Percentiles rank a stretch among this genome's conserved stretches.
Evolutionary conservation across 2,888 invertebrate species (phyloP).

Genomic region (Synergus japonicus): DNA sequence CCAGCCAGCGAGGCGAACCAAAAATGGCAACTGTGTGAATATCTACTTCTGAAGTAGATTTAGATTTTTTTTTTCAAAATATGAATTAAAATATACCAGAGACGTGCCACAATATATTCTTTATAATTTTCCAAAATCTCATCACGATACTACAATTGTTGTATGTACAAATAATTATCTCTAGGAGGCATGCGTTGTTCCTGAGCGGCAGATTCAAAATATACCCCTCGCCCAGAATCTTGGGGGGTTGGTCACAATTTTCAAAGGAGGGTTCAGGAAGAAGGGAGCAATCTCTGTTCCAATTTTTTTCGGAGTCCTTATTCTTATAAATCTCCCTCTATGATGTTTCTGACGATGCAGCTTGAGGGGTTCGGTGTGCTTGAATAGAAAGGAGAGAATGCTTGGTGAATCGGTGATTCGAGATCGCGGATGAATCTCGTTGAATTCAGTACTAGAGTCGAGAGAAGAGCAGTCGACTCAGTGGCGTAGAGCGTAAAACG

Average conservation of each 20-base stretch:
- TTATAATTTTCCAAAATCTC: no score
- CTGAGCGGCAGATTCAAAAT: conserved; percentile 7
- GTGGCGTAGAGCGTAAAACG: conserved; percentile 41
- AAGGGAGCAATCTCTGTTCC: not conserved
- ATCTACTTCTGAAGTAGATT: not conserved
- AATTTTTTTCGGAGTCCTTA: conserved; percentile 13
- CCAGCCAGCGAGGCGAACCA: conserved; percentile 34
- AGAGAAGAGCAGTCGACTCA: conserved; percentile 49
- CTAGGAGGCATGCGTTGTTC: not conserved
- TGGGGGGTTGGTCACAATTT: not conserved
- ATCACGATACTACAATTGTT: no score
- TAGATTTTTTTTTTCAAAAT: no score
- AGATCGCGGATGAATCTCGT: conserved; percentile 39
- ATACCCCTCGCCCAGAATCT: not conserved
- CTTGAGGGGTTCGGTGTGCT: conserved; percentile 16
- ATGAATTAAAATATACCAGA: no score
- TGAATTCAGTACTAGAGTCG: conserved; percentile 35
- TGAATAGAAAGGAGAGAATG: conserved; percentile 30
- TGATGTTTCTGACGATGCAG: not conserved
- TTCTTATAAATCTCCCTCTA: conserved; percentile 11
- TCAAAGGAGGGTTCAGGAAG: conserved; percentile 1
- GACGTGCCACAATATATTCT: no score
- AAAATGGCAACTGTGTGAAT: conserved; percentile 46
- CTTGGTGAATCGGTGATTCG: conserved; percentile 6
- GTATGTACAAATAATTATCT: not conserved